Evolutionary conservation across 2,888 invertebrate genomes (phyloP).

Genomic region (Ennomos erosarius): DNA sequence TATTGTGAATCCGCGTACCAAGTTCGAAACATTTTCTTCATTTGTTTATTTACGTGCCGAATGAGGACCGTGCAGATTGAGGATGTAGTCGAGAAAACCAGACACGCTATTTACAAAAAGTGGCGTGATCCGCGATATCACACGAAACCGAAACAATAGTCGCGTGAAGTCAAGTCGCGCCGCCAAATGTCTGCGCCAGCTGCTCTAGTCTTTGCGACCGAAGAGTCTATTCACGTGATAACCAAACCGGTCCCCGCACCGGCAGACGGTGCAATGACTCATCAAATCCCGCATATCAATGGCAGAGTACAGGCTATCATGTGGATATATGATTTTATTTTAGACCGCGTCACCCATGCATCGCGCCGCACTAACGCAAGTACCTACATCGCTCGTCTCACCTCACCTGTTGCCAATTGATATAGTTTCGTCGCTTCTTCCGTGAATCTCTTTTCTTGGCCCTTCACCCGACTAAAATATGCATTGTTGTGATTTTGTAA

Average conservation of each 20-base stretch:
- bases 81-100: no score
- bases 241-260: slow-evolving; percentile 23
- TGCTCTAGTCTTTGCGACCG: slow-evolving; percentile 6
- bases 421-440: slow-evolving; percentile 33
- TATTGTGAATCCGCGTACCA: no score
- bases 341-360: slow-evolving; percentile 47
- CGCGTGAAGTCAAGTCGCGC: slow-evolving; percentile 7
- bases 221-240: slow-evolving; percentile 27
- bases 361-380: slow-evolving; percentile 13
- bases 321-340: slow-evolving; percentile 56
- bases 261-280: slow-evolving; percentile 57
- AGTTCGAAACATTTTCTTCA: no score
- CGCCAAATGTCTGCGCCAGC: slow-evolving; percentile 26
- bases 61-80: no score
- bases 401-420: slow-evolving; percentile 43
- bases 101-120: neutral
- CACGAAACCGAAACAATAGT: slow-evolving; percentile 11
- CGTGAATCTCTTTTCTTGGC: slow-evolving; percentile 36
- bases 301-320: slow-evolving; percentile 46
- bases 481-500: slow-evolving; percentile 13
- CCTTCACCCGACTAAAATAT: slow-evolving; percentile 19
- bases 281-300: slow-evolving; percentile 55
- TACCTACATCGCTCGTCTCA: slow-evolving; percentile 18
- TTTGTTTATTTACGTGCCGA: no score
- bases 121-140: slow-evolving; percentile 3